Percentiles rank a stretch among this genome's conserved stretches.
These are phyloP conservation scores for Ashinkailepas kermadecensis DNA, from an alignment of 2,888 invertebrate species.

Conservation along the genomic window DNA sequence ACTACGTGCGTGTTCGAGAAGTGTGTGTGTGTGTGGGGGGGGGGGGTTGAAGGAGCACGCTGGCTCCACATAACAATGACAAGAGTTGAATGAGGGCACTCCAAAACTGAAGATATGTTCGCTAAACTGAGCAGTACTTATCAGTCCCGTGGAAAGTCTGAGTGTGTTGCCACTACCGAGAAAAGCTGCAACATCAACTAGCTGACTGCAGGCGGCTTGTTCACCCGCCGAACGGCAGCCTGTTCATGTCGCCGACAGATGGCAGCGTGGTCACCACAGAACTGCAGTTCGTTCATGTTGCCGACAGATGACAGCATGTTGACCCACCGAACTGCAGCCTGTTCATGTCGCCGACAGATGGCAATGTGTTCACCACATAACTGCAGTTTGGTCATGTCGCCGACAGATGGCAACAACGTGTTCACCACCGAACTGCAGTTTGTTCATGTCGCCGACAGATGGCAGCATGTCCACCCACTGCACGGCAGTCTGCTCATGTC, in stretches of 20 bases:
- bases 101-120: too few species aligned
- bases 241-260: constrained; percentile 55
- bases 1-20: too few species aligned
- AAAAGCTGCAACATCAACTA: constrained; percentile 45
- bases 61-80: too few species aligned
- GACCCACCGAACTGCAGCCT: too few species aligned
- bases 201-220: constrained; percentile 67
- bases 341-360: too few species aligned
- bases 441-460: constrained; percentile 55
- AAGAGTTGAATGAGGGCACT: too few species aligned
- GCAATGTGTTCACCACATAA: background rate
- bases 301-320: constrained; percentile 69
- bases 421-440: constrained; percentile 42
- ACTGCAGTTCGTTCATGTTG: constrained; percentile 45
- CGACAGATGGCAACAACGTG: constrained; percentile 64
- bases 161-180: too few species aligned
- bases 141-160: too few species aligned
- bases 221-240: constrained; percentile 36
- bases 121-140: too few species aligned
- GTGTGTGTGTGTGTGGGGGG: too few species aligned
- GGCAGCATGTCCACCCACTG: constrained; percentile 59
- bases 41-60: too few species aligned
- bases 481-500: constrained; percentile 45
- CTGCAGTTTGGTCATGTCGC: constrained; percentile 47
- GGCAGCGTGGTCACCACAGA: constrained; percentile 58